Conservation (phyloP, 1,140 invertebrate species). For the Pseudachorutes palmiensis region DNA sequence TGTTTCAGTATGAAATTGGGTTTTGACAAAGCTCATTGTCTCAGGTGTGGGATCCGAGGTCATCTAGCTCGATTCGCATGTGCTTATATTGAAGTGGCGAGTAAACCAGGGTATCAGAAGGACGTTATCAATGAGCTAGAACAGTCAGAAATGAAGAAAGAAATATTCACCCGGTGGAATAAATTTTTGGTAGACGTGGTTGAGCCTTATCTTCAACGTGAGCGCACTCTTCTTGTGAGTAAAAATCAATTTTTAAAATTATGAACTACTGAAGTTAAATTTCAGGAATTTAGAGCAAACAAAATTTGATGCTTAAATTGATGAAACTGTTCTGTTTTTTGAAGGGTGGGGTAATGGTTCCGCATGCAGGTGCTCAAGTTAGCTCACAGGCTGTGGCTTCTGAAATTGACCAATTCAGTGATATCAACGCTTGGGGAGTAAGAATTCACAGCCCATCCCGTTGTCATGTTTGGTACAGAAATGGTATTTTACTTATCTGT, state of each 20-base stretch:
- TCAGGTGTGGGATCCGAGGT: conserved; percentile 2
- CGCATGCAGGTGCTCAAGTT: conserved; percentile 2
- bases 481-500: background rate
- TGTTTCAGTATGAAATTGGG: no score
- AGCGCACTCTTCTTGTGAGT: background rate
- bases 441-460: background rate
- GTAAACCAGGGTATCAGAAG: conserved; percentile 11
- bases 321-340: no score
- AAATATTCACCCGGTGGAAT: background rate
- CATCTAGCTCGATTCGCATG: background rate
- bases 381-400: conserved; percentile 6
- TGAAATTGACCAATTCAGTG: background rate
- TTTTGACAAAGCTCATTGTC: no score
- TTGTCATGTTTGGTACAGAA: background rate
- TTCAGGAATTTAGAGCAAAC: no score
- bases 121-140: background rate
- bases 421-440: conserved; percentile 8
- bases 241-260: background rate
- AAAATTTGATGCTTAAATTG: no score
- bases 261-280: no score
- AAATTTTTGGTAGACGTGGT: background rate
- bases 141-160: background rate
- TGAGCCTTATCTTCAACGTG: conserved; percentile 5
- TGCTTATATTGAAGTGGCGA: background rate
- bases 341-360: conserved; percentile 2